Percentiles rank a stretch among this genome's conserved stretches.
Evolutionary conservation across 2,797 vertebrate species (phyloP).

Genomic region (Decapterus maruadsi): DNA sequence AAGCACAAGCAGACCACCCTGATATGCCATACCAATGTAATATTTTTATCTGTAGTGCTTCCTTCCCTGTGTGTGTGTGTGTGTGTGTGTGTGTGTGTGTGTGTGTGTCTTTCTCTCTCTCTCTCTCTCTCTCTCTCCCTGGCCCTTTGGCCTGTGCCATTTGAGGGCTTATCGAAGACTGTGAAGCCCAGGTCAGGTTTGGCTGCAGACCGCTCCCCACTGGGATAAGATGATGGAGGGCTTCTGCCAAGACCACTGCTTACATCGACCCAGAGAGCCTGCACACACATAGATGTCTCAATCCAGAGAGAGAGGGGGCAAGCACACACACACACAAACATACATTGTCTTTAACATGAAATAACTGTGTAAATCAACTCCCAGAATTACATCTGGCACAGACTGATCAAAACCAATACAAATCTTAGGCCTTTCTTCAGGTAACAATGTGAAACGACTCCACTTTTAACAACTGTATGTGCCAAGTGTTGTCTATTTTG

Average conservation of each 20-base stretch:
- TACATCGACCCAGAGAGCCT: conserved; percentile 64
- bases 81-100: too few species aligned
- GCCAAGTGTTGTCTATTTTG: conserved; percentile 31
- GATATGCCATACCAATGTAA: conserved; percentile 42
- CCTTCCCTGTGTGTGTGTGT: conserved; percentile 18
- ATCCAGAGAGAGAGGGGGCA: conserved; percentile 51
- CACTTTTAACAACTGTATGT: neutral
- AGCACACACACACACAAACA: conserved; percentile 7
- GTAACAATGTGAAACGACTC: conserved; percentile 32
- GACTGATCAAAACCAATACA: conserved; percentile 33
- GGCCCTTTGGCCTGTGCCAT: conserved; percentile 70
- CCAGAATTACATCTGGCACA: conserved; percentile 19
- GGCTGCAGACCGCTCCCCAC: conserved; percentile 60
- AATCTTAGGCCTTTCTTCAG: conserved; percentile 38
- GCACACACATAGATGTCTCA: conserved; percentile 69
- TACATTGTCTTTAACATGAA: neutral
- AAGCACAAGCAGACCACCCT: conserved; percentile 71
- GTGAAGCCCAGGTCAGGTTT: conserved; percentile 70
- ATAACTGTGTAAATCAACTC: conserved; percentile 19
- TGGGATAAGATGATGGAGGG: conserved; percentile 73
- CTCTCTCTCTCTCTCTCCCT: conserved; percentile 19
- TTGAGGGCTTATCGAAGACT: conserved; percentile 72
- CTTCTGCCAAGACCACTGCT: conserved; percentile 72
- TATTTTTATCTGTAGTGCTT: conserved; percentile 57
- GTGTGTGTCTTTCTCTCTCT: too few species aligned